Evolutionary conservation across 2,113 vertebrate genomes (phyloP), one percentile per base, ranked within the genome.

Genomic region (Crotalus helleri): DNA sequence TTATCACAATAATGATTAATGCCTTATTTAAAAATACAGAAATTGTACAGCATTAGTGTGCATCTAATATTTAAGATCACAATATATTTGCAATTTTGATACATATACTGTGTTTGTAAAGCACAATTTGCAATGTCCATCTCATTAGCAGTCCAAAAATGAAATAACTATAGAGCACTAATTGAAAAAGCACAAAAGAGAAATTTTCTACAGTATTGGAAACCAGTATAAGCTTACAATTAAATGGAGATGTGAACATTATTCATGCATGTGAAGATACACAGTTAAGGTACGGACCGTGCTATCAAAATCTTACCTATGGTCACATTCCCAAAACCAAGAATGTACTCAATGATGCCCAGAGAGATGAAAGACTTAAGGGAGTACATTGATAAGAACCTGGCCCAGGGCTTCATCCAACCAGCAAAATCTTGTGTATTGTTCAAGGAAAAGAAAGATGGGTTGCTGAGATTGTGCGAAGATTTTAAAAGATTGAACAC

Each of bases 201-300:
- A 90, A 74, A 87, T 95, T 96, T 93, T 93, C 96, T 94, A 92
- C 74, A 92, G 85, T 96, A 95, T 94, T 94, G 93, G 85, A 95
- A 88, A 96, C 95, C 94, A 94, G 11, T 93, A 92, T 58, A 90
- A 92, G 92, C 95, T 96, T 96, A 91, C 88, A 96, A 85, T 57
- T 95, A 94, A 94, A 64, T 90, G 97, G 97, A 98, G 96, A 98
- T 95, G 96, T 97, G 96, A 96, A 97, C 95, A 96, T 94, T 96
- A 97, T 96, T 97, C 97, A 98, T 98, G 98, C 98, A 98, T 98
- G 98, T 95, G 94, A 92, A 96, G 96, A 95, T 98, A 97, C 97
- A 97, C 94, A 96, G 95, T 97, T 92, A 94, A 88, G 96, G 97
- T 98, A 49, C 5, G 46, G 46, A 49, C 46, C 46, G 0, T 49